These are phyloP conservation scores for Plutella xylostella DNA, from an alignment of 2,888 invertebrate genomes.

Conservation along the genomic window DNA sequence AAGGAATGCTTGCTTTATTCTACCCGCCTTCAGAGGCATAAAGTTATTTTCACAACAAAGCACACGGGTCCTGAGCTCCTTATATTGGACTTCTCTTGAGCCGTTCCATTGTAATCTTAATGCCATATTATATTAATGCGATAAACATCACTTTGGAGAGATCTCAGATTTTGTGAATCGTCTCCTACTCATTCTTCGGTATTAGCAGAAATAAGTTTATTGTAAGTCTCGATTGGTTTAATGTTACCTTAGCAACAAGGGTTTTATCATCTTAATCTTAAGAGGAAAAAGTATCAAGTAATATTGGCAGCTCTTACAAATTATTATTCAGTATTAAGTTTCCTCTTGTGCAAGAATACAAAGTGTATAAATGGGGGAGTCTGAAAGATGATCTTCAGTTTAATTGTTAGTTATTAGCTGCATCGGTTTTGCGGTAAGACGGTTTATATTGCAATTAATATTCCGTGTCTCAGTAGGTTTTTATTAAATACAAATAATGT, in stretches of 20 bases:
- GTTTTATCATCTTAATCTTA: constrained; percentile 43
- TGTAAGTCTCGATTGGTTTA: constrained; percentile 24
- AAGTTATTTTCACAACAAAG: constrained; percentile 69
- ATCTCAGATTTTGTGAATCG: constrained; percentile 43
- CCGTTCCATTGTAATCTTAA: constrained; percentile 66
- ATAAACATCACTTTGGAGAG: constrained; percentile 61
- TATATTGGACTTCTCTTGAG: constrained; percentile 66
- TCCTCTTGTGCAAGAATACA: not conserved
- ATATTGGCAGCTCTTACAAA: too few relatives aligned
- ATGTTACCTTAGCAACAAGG: constrained; percentile 45
- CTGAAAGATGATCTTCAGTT: too few relatives aligned
- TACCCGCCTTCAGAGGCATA: constrained; percentile 56
- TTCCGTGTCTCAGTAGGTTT: not conserved
- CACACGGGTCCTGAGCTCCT: constrained; percentile 54
- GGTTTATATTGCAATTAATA: too few relatives aligned
- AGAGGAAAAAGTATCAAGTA: constrained; percentile 46
- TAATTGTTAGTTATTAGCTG: too few relatives aligned
- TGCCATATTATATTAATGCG: constrained; percentile 69
- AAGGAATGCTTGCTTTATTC: constrained; percentile 49
- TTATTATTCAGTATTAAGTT: not conserved
- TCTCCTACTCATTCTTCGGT: constrained; percentile 38
- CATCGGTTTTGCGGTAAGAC: too few relatives aligned
- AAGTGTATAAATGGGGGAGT: too few relatives aligned
- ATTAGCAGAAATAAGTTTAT: constrained; percentile 34
- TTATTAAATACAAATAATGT: constrained; percentile 29